A percentile compares a stretch with the other conserved stretches of the same genome.
Evolutionary conservation across 2,888 invertebrate genomes (phyloP).

Genomic region (Luperina nickerlii): DNA sequence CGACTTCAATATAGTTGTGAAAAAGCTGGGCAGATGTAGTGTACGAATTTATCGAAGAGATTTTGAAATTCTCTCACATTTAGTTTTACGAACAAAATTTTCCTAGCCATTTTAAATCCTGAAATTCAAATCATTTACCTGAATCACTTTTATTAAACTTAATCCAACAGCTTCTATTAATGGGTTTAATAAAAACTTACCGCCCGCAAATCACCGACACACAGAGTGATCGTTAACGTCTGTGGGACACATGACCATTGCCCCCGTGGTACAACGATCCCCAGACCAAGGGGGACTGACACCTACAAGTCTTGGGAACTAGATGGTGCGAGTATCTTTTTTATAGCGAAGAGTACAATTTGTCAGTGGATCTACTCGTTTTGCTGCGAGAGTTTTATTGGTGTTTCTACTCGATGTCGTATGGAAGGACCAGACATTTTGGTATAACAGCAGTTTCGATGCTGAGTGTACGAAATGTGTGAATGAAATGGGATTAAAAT

Average conservation of each 20-base stretch:
- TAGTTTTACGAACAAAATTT: not conserved
- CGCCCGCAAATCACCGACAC: constrained; percentile 18
- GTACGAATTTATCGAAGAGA: not conserved
- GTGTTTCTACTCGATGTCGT: constrained; percentile 16
- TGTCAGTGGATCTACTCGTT: constrained; percentile 15
- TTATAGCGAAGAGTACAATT: constrained; percentile 20
- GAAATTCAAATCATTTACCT: not conserved
- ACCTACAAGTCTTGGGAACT: constrained; percentile 27
- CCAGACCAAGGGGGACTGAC: constrained; percentile 49
- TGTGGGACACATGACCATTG: constrained; percentile 62
- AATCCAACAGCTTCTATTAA: constrained; percentile 10
- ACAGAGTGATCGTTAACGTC: constrained; percentile 54
- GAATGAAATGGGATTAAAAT: not conserved
- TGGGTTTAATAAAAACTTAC: constrained; percentile 45
- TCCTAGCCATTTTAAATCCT: not conserved
- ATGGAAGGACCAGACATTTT: constrained; percentile 10
- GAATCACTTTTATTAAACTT: constrained; percentile 6
- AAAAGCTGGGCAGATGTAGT: not conserved
- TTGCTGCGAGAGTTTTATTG: constrained; percentile 27
- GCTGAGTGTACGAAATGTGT: not conserved
- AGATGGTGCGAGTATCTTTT: constrained; percentile 31
- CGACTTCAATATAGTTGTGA: not conserved
- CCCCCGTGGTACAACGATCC: constrained; percentile 61
- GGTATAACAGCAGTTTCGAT: not conserved
- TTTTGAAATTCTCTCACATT: not conserved